Conservation (phyloP, 2,113 vertebrate species). For the Motacilla alba region DNA sequence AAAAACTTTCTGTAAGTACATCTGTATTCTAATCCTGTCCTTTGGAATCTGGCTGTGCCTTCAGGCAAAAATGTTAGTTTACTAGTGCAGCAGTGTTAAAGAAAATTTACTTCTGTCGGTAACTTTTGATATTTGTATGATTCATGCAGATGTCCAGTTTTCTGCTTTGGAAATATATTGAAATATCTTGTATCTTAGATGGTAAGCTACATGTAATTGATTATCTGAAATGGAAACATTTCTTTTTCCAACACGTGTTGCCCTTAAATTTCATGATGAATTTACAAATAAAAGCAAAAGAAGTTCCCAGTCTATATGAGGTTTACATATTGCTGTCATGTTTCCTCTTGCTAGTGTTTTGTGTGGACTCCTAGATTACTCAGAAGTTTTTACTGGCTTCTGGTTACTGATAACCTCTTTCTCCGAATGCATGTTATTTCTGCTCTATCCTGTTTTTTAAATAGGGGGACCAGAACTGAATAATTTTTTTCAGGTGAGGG, state of each 20-base stretch:
- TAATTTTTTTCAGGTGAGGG: slow-evolving; percentile 39
- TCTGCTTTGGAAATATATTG: background rate
- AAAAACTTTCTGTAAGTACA: background rate
- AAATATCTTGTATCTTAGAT: background rate
- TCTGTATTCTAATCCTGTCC: background rate
- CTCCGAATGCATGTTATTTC: background rate
- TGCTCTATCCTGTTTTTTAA: slow-evolving; percentile 28
- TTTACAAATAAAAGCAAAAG: background rate
- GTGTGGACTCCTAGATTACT: background rate
- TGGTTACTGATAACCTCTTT: background rate
- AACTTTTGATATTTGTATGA: background rate
- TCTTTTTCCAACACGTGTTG: background rate
- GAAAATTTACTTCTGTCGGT: background rate
- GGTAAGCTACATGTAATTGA: background rate
- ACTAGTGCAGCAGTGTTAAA: background rate
- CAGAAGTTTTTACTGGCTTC: background rate
- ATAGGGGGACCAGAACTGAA: slow-evolving; percentile 41
- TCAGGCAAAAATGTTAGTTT: background rate
- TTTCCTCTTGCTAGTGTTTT: background rate
- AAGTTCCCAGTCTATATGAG: background rate
- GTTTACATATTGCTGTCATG: background rate
- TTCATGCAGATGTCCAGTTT: background rate
- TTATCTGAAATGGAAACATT: background rate
- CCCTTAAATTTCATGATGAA: background rate
- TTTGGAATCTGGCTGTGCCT: background rate